Evolutionary conservation across 92 coral and sea anemone species (phyloP), one percentile per base, ranked within the genome.

Genomic region (Palythoa grandis): DNA sequence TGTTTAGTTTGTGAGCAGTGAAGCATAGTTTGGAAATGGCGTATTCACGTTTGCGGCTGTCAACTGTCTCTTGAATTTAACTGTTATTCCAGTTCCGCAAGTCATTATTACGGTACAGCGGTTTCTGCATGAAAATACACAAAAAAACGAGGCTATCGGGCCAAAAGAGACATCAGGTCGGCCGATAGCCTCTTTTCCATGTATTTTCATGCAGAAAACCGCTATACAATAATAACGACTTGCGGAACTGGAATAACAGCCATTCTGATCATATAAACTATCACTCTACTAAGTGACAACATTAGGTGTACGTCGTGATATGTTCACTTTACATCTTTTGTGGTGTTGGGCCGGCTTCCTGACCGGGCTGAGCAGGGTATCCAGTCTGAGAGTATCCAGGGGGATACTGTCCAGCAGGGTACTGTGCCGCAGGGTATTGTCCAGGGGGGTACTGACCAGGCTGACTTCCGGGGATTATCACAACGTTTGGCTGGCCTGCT

Each of bases 371-470:
- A 17, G 85, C 74, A 40, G 74, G 85, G 1, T 56, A 73, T n/a
- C 11, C 43, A 52, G 57, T 50, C 39, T 75, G 79, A 3, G 61
- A 35, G 11, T 23, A 11, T 29, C 24, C 38, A 63, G 69, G 74
- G 60, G 85, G 75, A 8, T 80, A 80, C 63, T 76, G 82, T 5
- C 74, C 84, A 12, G 72, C 56, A 19, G 84, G 84, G 15, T 79
- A 79, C 61, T 75, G 79, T 12, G 72, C 82, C 69, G 25, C 38
- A 2, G 71, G 71, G 9, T 39, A 19, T 22, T 38, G 53, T 5
- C 74, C 85, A 13, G 74, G 85, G 12, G 85, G 85, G 17, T 80
- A 80, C 63, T 76, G 82, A 2, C 58, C 85, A 3, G 85, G 74
- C 74, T 80, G 85, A 23, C 74, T 58, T 0, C 85, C 85, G 17